A percentile compares a stretch with the other conserved stretches of the same genome.
Evolutionary conservation across 2,797 vertebrate genomes (phyloP).

Genomic region (Lepilemur septentrionalis): DNA sequence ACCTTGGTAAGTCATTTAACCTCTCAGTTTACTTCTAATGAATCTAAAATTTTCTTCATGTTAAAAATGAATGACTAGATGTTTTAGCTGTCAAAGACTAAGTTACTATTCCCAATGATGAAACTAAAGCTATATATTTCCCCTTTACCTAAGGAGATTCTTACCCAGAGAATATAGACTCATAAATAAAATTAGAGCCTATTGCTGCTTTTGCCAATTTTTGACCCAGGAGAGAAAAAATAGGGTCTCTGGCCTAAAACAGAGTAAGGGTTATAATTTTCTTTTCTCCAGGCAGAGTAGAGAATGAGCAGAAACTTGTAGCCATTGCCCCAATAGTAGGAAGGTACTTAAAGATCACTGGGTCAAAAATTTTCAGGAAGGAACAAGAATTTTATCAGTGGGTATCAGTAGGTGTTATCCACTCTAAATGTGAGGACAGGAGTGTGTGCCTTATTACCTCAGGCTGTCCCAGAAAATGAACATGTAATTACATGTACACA

Average conservation of each 20-base stretch:
- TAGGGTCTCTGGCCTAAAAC: neutral
- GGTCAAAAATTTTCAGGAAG: neutral
- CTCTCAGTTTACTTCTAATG: neutral
- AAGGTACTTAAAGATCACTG: neutral
- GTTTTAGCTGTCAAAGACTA: constrained; percentile 28
- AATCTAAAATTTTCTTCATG: constrained; percentile 18
- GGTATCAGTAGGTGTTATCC: neutral
- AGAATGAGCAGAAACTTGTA: neutral
- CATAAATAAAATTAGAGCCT: neutral
- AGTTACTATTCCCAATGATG: constrained; percentile 12
- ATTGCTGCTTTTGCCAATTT: neutral
- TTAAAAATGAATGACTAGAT: constrained; percentile 31
- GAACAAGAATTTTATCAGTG: neutral
- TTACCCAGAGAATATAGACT: neutral
- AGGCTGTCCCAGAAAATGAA: neutral
- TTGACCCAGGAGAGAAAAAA: neutral
- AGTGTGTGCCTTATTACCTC: neutral
- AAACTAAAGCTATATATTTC: neutral
- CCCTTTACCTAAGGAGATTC: neutral
- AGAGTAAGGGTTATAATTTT: neutral
- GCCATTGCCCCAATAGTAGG: neutral
- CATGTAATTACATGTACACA: neutral
- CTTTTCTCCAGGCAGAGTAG: neutral
- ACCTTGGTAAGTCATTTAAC: neutral
- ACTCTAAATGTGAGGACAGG: neutral